phyloP scores from a whole-genome alignment of 2,797 vertebrate genomes.

The Emydoidea blandingii region DNA sequence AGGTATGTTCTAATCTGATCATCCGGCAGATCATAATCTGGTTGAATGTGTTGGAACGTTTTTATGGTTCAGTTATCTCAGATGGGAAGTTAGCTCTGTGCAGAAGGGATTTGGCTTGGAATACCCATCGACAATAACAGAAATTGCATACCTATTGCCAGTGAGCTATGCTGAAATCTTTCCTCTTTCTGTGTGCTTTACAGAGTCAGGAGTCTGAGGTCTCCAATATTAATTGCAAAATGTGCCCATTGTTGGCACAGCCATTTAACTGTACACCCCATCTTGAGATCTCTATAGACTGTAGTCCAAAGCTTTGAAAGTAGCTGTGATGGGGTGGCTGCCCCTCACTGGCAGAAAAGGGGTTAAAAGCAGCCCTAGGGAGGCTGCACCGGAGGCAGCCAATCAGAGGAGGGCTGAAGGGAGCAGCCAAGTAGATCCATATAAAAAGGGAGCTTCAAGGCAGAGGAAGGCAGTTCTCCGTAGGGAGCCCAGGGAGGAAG shows the following conservation, averaged over 20 bases:
- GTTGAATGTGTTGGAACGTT: background rate
- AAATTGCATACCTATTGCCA: background rate
- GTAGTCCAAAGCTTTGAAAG: background rate
- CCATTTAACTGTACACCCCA: background rate
- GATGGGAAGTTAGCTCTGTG: background rate
- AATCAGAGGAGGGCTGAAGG: no score
- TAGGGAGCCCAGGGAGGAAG: no score
- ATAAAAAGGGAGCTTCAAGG: no score
- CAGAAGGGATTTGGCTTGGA: background rate
- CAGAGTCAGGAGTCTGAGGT: rapidly evolving
- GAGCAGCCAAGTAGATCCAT: no score
- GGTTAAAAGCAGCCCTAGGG: no score
- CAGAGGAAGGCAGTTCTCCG: no score
- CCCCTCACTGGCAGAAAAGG: no score
- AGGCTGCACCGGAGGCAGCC: no score
- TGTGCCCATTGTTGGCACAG: background rate
- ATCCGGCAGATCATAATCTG: rapidly evolving
- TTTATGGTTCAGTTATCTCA: background rate
- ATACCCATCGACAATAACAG: background rate
- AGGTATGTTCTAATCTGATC: background rate
- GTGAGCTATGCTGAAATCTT: rapidly evolving
- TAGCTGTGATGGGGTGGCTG: no score
- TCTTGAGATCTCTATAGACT: background rate
- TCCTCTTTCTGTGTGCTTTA: background rate
- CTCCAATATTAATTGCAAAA: background rate